These are phyloP conservation scores for Notodonta dromedarius DNA, from an alignment of 2,888 invertebrate genomes.

Conservation along the genomic window DNA sequence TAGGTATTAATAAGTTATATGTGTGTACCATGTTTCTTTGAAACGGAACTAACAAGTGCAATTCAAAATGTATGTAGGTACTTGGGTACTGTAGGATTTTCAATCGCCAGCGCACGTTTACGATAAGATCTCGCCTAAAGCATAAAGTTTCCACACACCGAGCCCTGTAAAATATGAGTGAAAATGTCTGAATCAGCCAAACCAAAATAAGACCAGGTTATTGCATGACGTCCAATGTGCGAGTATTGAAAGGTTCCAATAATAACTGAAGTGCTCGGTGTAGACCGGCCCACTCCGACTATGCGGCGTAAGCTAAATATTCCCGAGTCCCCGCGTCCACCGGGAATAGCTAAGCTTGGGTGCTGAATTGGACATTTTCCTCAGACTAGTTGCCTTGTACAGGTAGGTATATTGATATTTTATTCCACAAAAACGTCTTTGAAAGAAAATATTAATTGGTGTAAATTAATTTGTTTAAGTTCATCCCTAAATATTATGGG, in stretches of 20 bases:
- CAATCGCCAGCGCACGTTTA: background rate
- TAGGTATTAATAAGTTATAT: too few species aligned
- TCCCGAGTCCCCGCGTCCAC: background rate
- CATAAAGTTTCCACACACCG: slow-evolving; percentile 11
- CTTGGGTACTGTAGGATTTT: background rate
- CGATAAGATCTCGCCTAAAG: background rate
- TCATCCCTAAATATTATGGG: too few species aligned
- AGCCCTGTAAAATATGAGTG: slow-evolving; percentile 22
- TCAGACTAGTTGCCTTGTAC: too few species aligned
- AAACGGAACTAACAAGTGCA: background rate
- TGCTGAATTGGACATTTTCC: too few species aligned
- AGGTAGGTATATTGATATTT: too few species aligned
- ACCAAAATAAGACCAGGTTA: slow-evolving; percentile 48
- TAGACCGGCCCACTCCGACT: slow-evolving; percentile 39
- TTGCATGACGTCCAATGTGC: slow-evolving; percentile 51
- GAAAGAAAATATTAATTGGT: too few species aligned
- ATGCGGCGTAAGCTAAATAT: slow-evolving; percentile 14
- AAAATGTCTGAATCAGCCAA: slow-evolving; percentile 39
- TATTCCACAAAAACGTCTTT: too few species aligned
- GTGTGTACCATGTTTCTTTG: too few species aligned
- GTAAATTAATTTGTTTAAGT: too few species aligned
- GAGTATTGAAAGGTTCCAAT: slow-evolving; percentile 58
- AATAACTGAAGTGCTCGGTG: slow-evolving; percentile 61
- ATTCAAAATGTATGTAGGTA: background rate
- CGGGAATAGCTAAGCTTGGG: background rate